Evolutionary conservation across 2,797 vertebrate genomes (phyloP), one percentile per base, ranked within the genome.

Genomic region (Nyctalus aviator): DNA sequence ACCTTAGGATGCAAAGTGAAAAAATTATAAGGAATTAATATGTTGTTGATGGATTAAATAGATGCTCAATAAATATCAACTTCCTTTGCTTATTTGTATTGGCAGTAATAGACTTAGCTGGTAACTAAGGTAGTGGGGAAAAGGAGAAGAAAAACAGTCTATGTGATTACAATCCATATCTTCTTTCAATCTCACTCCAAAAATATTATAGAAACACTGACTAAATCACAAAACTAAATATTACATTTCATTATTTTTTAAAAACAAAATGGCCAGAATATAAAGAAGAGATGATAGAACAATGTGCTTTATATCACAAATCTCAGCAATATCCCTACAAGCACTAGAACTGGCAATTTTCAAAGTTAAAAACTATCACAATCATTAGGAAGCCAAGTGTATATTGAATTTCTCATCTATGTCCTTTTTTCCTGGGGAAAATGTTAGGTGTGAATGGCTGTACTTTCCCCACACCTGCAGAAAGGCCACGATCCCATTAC

Each of bases 401-500:
- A 55, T 35, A 62, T 0, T 59, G 32, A 32, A 30, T 88, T 85
- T 91, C 25, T 87, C 48, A 62, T 62, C 12, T 35, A 44, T 5
- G 20, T 15, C 6, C 37, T 83, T 86, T 35, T 87, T 8, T 69
- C 21, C 91, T 25, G 41, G 30, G 44, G 69, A 20, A 48, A 86
- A 88, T 53, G 32, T 30, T 21, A 35, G n/a, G 15, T 21, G 76
- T 46, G 15, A 44, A 18, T 69, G 18, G 12, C 69, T 20, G 35
- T 27, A 23, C 18, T 85, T 25, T 25, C 20, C n/a, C 23, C 2
- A 53, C 5, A 76, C 62, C 5, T 71, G 4, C 11, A 85, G 53
- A 59, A 89, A 86, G 41, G 85, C 37, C 2, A 23, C 5, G 20
- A 11, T n/a, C 32, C 57, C 18, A 93, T 99, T 99, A 99, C 99